Conservation (phyloP, 1,140 invertebrate genomes). For the Coenobita brevimanus region DNA sequence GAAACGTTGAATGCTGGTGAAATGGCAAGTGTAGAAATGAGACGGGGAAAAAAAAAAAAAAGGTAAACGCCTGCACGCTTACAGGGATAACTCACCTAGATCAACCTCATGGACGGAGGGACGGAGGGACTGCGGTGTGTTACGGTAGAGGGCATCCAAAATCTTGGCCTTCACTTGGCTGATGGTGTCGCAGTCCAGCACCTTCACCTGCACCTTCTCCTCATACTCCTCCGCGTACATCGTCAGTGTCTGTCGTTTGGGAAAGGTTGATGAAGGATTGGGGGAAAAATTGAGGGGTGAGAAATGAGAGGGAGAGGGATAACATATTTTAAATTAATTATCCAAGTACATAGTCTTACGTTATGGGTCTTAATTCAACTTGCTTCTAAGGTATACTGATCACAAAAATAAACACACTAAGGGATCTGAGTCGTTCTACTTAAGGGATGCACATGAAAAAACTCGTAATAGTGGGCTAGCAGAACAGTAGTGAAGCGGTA, state of each 20-base stretch:
- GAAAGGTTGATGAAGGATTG: constrained; percentile 26
- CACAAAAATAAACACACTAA: constrained; percentile 5
- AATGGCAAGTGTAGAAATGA: too few relatives aligned
- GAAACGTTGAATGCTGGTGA: too few relatives aligned
- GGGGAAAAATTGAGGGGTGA: not conserved
- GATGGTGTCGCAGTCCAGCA: constrained; percentile 98
- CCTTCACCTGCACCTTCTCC: constrained; percentile 95
- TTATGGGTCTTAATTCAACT: not conserved
- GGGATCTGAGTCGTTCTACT: not conserved
- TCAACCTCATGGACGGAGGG: constrained; percentile 95
- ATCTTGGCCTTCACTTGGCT: constrained; percentile 99
- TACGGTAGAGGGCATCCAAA: constrained; percentile 96
- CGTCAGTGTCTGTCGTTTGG: constrained; percentile 82
- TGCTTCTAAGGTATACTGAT: constrained; percentile 1
- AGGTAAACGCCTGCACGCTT: too few relatives aligned
- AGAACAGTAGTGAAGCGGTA: too few relatives aligned
- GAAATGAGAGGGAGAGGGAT: not conserved
- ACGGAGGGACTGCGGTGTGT: constrained; percentile 93
- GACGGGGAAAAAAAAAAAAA: too few relatives aligned
- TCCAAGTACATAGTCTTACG: not conserved
- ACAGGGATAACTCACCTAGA: constrained; percentile 77
- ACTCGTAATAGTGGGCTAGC: constrained; percentile 16
- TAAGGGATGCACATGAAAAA: constrained; percentile 2
- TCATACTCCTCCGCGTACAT: constrained; percentile 95
- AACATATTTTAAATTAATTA: not conserved